Base-by-base conservation (phyloP, 37 sponge, comb jelly and placozoan genomes). In the Spongilla lacustris region DNA sequence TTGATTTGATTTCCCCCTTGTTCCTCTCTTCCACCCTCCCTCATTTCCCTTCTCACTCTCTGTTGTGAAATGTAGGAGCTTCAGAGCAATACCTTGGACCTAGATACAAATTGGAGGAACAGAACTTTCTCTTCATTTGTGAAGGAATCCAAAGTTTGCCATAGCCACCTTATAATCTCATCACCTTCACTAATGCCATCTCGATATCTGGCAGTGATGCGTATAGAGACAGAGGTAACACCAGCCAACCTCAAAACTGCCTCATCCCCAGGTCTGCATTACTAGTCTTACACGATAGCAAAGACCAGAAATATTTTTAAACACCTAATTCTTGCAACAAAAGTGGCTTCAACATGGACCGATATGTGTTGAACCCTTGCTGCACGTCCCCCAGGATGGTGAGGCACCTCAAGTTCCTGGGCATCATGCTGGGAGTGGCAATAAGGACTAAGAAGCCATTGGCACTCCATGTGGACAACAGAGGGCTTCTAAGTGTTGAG, bases 361-460 rank as follows among this genome's bases (percentile, higher is more conserved):
- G 93, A 28, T 95, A 73, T 87, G 88, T 87, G 75, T 94, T 95
- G 26, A 88, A 94, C 82, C 99, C 97, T 5, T 75, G 34, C 48
- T 91, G 91, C 71, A 87, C 87, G 21, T 76, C 83, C 48, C 71
- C 88, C 27, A 89, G 77, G 32, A 88, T 89, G 68, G 49, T 88
- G 75, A 77, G 82, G n/a, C 87, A 90, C 36, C 87, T 86, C 71
- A 81, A 84, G 71, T 97, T 97, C 88, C 73, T 97, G 33, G 98
- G 98, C 27, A 76, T 97, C 35, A 76, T 97, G 69, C 79, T 95
- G 71, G 98, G 98, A 21, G 94, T 97, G 32, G 93, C 94, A 69
- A 93, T 97, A 66, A 73, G 98, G 26, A 95, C 98, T 13, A 95
- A 88, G 79, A 95, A 93, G 50, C 98, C 98, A 24, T 76, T 97